Base-by-base conservation (phyloP, 2,113 vertebrate species). In the Lucifuga dentata region DNA sequence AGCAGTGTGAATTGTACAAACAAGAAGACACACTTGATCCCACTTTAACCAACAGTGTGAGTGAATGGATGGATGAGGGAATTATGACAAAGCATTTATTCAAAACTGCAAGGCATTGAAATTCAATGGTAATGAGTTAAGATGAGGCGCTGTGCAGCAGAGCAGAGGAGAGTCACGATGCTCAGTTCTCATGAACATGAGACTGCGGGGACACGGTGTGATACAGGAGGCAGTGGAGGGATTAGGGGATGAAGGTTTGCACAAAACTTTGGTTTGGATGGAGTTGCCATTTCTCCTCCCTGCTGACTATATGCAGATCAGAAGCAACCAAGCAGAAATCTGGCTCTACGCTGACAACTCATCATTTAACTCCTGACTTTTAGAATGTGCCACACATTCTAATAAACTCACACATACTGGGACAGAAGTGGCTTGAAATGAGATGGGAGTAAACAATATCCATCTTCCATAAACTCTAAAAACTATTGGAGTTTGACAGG, bases 321-420 rank as follows among this genome's bases (percentile, higher is more conserved):
- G 72, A 73, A 26, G 75, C 74, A 85, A 48, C 58, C 45, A 55
- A 81, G 81, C 46, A 21, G 26, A 83, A 67, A 76, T 78, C 43
- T 68, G 62, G 68, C 62, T 74, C 35, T 62, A 50, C 43, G 13
- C 73, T 78, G 67, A 82, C 81, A 81, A 77, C 73, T 79, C 86
- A 84, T 87, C 40, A 78, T 86, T 86, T 78, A 69, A 68, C 73
- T 74, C 66, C 55, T 77, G 68, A 83, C 73, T 80, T 83, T 61
- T 67, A 19, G 21, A 80, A 65, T 58, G 61, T 68, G 76, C 51
- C 46, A 26, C 63, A 58, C 55, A 79, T 86, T 83, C 58, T 76
- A 83, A 86, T 80, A 82, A 76, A 69, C 56, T 58, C 45, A 20
- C 44, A 51, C 32, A 60, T 32, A 68, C 58, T 36, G 50, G 59